Percentiles rank a stretch among this genome's conserved stretches.
These are phyloP conservation scores for Otocyon megalotis DNA, from an alignment of 2,113 vertebrate species.

Conservation along the genomic window DNA sequence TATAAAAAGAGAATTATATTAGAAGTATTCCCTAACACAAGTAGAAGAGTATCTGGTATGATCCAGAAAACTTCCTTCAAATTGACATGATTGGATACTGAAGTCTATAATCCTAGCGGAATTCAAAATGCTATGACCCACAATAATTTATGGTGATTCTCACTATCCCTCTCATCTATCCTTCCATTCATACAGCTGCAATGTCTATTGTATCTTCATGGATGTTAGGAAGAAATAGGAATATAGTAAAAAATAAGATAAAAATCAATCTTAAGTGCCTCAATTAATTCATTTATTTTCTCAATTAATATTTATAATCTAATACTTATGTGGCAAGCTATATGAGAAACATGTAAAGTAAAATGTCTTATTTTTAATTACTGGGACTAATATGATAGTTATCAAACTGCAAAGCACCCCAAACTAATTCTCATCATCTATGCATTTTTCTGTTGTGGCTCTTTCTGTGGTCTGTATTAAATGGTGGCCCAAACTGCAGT, in stretches of 20 bases:
- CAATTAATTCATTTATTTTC: slow-evolving; percentile 10
- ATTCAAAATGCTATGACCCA: too few relatives aligned
- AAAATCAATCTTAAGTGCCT: background rate
- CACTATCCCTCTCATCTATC: background rate
- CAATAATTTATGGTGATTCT: background rate
- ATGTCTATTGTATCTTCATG: background rate
- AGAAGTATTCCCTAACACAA: too few relatives aligned
- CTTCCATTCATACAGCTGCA: background rate
- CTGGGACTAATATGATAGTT: background rate
- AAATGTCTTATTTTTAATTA: slow-evolving; percentile 46
- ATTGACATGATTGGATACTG: background rate
- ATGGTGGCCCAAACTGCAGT: too few relatives aligned
- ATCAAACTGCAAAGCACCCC: slow-evolving; percentile 5
- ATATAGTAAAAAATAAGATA: background rate
- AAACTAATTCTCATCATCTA: background rate
- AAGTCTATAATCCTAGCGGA: background rate
- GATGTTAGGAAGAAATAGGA: background rate
- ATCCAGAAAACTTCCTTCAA: background rate
- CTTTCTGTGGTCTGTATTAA: background rate
- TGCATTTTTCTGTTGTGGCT: background rate
- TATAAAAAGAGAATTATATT: background rate
- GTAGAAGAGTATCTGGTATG: background rate
- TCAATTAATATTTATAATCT: slow-evolving; percentile 44
- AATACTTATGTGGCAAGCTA: background rate
- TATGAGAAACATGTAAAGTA: background rate